Evolutionary conservation across 2,113 vertebrate species (phyloP).

Genomic region (Lampris megalopsis): DNA sequence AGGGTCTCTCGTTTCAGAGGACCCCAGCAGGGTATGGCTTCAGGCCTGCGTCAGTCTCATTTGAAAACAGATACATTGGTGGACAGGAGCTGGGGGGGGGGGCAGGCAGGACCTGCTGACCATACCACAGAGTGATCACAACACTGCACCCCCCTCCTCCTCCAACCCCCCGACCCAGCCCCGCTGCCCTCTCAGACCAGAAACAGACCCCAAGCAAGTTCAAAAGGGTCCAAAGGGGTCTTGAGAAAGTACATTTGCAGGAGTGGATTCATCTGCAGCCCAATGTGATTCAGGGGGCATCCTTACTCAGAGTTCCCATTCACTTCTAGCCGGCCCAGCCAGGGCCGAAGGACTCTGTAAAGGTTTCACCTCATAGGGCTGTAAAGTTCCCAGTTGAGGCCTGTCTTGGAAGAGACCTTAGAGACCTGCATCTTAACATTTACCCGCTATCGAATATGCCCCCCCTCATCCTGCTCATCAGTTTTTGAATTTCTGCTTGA

Average conservation of each 20-base stretch:
- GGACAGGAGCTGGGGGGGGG: conserved; percentile 66
- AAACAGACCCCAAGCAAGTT: conserved; percentile 79
- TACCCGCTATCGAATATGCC: too few relatives aligned
- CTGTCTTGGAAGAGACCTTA: too few relatives aligned
- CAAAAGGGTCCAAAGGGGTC: conserved; percentile 74
- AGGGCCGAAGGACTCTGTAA: neutral
- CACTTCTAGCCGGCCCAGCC: neutral
- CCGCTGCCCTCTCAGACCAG: conserved; percentile 62
- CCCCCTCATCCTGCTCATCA: too few relatives aligned
- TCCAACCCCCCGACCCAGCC: too few relatives aligned
- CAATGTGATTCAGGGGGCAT: conserved; percentile 63
- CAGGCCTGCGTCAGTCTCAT: conserved; percentile 78
- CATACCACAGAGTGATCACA: conserved; percentile 75
- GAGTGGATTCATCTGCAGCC: conserved; percentile 75
- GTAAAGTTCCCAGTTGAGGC: too few relatives aligned
- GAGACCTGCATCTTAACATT: too few relatives aligned
- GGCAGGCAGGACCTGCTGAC: conserved; percentile 79
- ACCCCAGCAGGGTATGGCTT: conserved; percentile 93
- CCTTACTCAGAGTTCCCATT: conserved; percentile 29
- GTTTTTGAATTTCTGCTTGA: too few relatives aligned
- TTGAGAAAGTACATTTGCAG: conserved; percentile 72
- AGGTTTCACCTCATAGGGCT: neutral
- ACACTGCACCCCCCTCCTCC: conserved; percentile 38
- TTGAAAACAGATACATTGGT: conserved; percentile 88
- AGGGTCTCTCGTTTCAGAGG: conserved; percentile 97